Evolutionary conservation across 2,888 invertebrate genomes (phyloP), one percentile per base, ranked within the genome.

Genomic region (Cephalotes varians): DNA sequence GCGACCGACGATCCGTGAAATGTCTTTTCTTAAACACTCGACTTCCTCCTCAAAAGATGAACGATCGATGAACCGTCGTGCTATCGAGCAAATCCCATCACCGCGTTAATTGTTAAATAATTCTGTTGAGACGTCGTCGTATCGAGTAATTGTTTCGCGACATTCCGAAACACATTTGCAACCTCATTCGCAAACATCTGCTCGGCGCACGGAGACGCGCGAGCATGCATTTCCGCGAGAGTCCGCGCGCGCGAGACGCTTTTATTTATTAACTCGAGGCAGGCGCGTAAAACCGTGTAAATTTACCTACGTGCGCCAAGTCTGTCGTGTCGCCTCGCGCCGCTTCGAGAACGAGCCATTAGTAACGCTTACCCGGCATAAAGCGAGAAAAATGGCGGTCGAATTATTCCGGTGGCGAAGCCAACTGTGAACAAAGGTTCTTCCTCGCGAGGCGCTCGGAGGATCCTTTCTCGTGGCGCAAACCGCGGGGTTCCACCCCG

Each of bases 311-410:
- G 69, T 31, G 54, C 28, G 25, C 34, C 49, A 6, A 28, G 12
- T 31, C 37, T 18, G 12, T 18, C 51, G 31, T 54, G 40, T 65
- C 73, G 21, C 69, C 34, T 60, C 62, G 86, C 79, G 84, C 80
- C 80, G 80, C 77, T 77, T 79, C 76, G 71, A 79, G 82, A 83
- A 84, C 81, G 83, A 60, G 82, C 91, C 91, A 92, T 92, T 92
- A 92, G 92, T 92, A 92, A 92, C 91, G 92, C 92, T 92, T 92
- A 92, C 91, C 91, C 89, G 86, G 88, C 84, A 92, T 92, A 92
- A 92, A 91, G 91, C 91, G 91, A 92, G 92, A 92, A 90, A 92
- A 92, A 92, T 92, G 91, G 90, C 88, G 86, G 90, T 92, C 90
- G 91, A 91, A 91, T 91, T 92, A 92, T 92, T 91, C 91, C 87